phyloP scores from a whole-genome alignment of 1,140 invertebrate species.

The Panagrolaimus sp. region DNA sequence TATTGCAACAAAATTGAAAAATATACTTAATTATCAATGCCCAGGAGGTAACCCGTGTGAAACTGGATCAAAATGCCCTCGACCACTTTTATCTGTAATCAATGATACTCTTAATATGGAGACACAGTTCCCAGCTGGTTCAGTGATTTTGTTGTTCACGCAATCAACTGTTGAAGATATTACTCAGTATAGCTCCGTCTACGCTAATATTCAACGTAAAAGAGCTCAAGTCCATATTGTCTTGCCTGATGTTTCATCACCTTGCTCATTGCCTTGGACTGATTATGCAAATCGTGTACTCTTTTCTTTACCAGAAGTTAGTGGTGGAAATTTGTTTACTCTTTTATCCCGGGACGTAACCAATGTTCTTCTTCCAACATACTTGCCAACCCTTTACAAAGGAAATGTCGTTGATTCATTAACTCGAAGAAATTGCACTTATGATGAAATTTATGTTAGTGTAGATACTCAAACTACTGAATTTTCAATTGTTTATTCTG shows the following conservation, averaged over 20 bases:
- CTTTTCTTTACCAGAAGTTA: conserved; percentile 2
- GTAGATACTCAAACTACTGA: not conserved
- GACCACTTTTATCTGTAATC: conserved; percentile 30
- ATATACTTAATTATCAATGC: conserved; percentile 30
- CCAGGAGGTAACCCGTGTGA: conserved; percentile 30
- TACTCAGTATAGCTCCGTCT: not conserved
- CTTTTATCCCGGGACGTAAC: not conserved
- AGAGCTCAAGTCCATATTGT: conserved; percentile 9
- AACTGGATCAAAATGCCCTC: conserved; percentile 28
- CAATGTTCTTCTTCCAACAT: not conserved
- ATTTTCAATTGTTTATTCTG: not conserved
- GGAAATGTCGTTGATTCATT: conserved; percentile 2
- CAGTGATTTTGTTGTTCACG: conserved; percentile 34
- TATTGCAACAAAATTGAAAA: conserved; percentile 26
- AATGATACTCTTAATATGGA: conserved; percentile 21
- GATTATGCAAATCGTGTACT: not conserved
- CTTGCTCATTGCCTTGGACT: not conserved
- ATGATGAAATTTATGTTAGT: conserved; percentile 9
- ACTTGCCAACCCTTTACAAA: conserved; percentile 7
- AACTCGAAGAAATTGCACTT: not conserved
- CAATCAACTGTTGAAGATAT: conserved; percentile 22
- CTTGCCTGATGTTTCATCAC: conserved; percentile 6
- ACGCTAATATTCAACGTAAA: not conserved
- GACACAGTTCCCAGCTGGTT: conserved; percentile 30
- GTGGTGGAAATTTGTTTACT: conserved; percentile 10